A percentile compares a stretch with the other conserved stretches of the same genome.
phyloP scores from a whole-genome alignment of 2,888 invertebrate species.

The Bombyx huttoni region DNA sequence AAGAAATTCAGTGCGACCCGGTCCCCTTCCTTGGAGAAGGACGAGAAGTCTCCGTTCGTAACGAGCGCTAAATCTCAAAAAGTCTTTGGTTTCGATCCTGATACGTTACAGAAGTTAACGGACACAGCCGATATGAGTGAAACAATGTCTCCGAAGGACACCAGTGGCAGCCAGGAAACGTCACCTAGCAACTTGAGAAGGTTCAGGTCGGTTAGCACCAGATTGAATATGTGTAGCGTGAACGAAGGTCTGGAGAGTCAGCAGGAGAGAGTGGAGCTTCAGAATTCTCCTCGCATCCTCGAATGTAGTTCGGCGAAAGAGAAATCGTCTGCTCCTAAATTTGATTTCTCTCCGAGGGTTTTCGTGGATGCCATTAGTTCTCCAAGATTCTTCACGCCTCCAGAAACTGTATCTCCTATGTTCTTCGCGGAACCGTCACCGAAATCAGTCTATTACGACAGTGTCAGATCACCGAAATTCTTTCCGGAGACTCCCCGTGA shows the following conservation, averaged over 20 bases:
- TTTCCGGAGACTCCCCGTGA: conserved; percentile 57
- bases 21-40: conserved; percentile 65
- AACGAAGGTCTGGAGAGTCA: conserved; percentile 36
- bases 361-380: conserved; percentile 47
- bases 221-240: conserved; percentile 52
- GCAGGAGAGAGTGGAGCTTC: conserved; percentile 49
- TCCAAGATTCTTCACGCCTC: conserved; percentile 59
- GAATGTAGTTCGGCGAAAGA: conserved; percentile 60
- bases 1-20: conserved; percentile 59
- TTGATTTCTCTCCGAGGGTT: conserved; percentile 59
- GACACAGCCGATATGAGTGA: conserved; percentile 27
- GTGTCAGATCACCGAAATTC: conserved; percentile 56
- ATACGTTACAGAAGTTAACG: conserved; percentile 31
- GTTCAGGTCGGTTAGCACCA: conserved; percentile 55
- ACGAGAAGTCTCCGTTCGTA: conserved; percentile 61
- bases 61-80: conserved; percentile 37
- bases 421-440: conserved; percentile 60
- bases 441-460: conserved; percentile 59
- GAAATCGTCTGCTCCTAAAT: conserved; percentile 47
- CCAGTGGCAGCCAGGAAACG: conserved; percentile 23
- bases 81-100: conserved; percentile 55
- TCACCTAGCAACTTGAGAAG: conserved; percentile 45
- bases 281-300: conserved; percentile 49
- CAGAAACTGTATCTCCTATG: conserved; percentile 54
- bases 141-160: conserved; percentile 27